Conservation (phyloP, 2,113 vertebrate genomes). For the Shinisaurus crocodilurus region DNA sequence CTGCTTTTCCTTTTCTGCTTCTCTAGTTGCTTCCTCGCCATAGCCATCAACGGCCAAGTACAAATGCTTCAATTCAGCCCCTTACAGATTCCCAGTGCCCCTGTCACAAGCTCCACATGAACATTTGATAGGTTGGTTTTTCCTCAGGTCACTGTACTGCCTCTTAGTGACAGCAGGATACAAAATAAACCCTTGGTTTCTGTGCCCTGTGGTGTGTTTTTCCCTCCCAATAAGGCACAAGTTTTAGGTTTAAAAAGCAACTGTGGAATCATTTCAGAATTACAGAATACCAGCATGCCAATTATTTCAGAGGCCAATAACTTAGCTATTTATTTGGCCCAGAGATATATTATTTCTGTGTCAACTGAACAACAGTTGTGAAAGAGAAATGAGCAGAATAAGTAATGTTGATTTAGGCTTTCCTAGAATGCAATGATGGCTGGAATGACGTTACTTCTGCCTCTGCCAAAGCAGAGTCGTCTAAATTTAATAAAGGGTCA, state of each 20-base stretch:
- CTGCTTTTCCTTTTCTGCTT: constrained; percentile 15
- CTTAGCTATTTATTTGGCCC: neutral
- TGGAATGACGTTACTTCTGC: constrained; percentile 51
- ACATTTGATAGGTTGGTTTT: neutral
- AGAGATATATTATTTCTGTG: constrained; percentile 23
- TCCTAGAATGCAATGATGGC: constrained; percentile 67
- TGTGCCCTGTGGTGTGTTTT: neutral
- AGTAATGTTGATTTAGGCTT: constrained; percentile 57
- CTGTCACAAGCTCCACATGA: neutral
- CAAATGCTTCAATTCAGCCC: neutral
- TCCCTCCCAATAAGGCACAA: neutral
- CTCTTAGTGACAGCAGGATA: neutral
- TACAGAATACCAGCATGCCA: neutral
- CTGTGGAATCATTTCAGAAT: neutral
- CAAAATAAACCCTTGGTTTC: neutral
- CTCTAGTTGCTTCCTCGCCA: neutral
- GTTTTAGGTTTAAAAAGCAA: constrained; percentile 9
- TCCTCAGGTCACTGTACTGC: neutral
- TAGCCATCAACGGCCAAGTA: neutral
- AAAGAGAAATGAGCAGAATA: constrained; percentile 44
- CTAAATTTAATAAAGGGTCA: constrained; percentile 56
- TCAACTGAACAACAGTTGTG: constrained; percentile 31
- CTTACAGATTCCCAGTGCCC: constrained; percentile 33
- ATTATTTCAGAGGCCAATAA: neutral
- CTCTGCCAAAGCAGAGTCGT: constrained; percentile 60